Base-by-base conservation (phyloP, 2,113 vertebrate genomes). In the Rhadina sibilatrix region DNA sequence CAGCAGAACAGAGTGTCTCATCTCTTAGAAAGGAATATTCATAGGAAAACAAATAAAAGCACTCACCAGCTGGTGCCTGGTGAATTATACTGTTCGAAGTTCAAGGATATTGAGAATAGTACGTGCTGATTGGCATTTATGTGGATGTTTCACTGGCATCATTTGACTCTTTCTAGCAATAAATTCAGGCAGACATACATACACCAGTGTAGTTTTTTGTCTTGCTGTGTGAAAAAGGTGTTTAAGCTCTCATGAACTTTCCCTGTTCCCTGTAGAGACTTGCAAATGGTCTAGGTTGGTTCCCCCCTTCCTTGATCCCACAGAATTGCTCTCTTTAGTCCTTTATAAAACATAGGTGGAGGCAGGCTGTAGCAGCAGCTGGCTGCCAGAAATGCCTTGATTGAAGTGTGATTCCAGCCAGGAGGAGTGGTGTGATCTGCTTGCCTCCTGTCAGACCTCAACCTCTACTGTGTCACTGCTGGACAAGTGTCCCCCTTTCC, bases 41-140 rank as follows among this genome's bases (percentile, higher is more conserved):
- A 78, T 64, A 88, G 56, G 87, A 93, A 93, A 96, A 95, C 74
- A 96, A 96, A 96, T 86, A 95, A 90, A 94, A 96, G 79, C 92
- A 92, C 52, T 88, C 82, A 93, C 68, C 88, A 96, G 92, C 83
- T 97, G 96, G 85, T 95, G 94, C 79, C 79, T 87, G 47, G 42
- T 63, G 56, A 69, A 83, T 96, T 90, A 66, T 5, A 70, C 47
- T 71, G 82, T 63, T 93, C 35, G 21, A 92, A 83, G 69, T 89
- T 93, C 85, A 94, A 68, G 60, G 72, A 66, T 71, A 83, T 57
- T 44, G 63, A 54, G 53, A 31, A 7, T 35, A 59, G 40, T 65
- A 33, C 2, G 2, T 64, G 42, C 35, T 93, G 83, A 82, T 46
- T 94, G 79, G 64, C 72, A 49, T 83, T 93, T 74, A 64, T 14